phyloP scores from a whole-genome alignment of 1,140 invertebrate genomes.

The Drosophila lacteicornis region DNA sequence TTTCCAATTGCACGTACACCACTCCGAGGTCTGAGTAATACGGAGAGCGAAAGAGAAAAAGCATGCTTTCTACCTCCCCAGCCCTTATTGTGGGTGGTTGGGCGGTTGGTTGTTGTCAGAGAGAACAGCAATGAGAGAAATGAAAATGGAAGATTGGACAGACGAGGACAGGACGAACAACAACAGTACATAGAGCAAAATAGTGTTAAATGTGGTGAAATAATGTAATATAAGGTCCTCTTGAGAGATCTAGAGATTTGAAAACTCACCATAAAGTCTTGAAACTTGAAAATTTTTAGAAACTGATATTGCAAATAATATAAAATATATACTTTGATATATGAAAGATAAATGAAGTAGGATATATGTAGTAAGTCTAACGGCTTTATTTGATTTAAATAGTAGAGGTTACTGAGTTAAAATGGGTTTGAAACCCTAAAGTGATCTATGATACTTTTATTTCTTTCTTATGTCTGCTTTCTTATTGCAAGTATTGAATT shows the following conservation, averaged over 20 bases:
- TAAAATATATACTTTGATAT: no score
- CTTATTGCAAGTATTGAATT: no score
- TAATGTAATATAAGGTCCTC: neutral
- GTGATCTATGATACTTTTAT: neutral
- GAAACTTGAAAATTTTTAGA: neutral
- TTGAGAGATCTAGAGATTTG: neutral
- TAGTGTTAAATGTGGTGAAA: neutral
- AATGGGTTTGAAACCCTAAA: neutral
- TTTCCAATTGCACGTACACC: slow-evolving; percentile 78
- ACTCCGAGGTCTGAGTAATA: slow-evolving; percentile 56
- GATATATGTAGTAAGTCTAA: no score
- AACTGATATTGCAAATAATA: no score
- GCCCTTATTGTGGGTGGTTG: slow-evolving; percentile 22
- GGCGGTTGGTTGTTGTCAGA: slow-evolving; percentile 26
- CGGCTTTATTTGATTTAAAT: neutral
- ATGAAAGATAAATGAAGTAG: no score
- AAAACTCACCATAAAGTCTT: neutral
- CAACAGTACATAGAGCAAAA: slow-evolving; percentile 17
- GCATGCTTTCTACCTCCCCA: slow-evolving; percentile 27
- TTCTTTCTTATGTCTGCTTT: no score
- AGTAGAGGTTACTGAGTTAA: neutral
- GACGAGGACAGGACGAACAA: slow-evolving; percentile 5
- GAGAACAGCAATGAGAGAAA: slow-evolving; percentile 61
- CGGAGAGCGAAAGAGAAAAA: slow-evolving; percentile 29
- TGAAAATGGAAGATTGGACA: slow-evolving; percentile 71